These are phyloP conservation scores for Dione juno DNA, from an alignment of 2,888 invertebrate genomes.

Conservation along the genomic window DNA sequence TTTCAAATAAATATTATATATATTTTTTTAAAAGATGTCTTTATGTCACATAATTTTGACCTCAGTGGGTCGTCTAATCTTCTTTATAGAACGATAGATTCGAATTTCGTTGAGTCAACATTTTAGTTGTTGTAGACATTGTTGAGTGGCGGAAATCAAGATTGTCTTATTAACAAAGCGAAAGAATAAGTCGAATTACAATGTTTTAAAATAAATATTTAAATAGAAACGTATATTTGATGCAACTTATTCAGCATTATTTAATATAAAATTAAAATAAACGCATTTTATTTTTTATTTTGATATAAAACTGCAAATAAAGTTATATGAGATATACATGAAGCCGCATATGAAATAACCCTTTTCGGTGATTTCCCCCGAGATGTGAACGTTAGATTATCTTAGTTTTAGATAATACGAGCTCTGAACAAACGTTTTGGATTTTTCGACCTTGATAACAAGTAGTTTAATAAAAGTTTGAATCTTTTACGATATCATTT, in stretches of 20 bases:
- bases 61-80: no score
- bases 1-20: no score
- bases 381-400: slow-evolving; percentile 41
- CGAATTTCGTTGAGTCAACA: no score
- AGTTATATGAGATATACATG: slow-evolving; percentile 32
- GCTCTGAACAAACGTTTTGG: slow-evolving; percentile 23
- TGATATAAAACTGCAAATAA: slow-evolving; percentile 11
- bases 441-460: neutral
- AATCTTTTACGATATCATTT: neutral
- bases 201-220: neutral
- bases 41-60: neutral
- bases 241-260: neutral
- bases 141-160: no score
- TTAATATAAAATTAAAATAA: neutral
- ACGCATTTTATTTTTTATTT: neutral
- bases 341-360: slow-evolving; percentile 47
- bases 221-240: neutral
- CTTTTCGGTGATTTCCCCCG: slow-evolving; percentile 50
- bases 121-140: no score
- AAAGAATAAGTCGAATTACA: no score
- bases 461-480: neutral
- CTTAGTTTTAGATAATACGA: slow-evolving; percentile 35
- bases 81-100: no score
- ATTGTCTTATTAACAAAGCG: neutral
- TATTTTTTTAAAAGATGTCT: neutral